Percentiles rank a stretch among this genome's conserved stretches.
Evolutionary conservation across 2,113 vertebrate genomes (phyloP).

Genomic region (Nymphicus hollandicus): DNA sequence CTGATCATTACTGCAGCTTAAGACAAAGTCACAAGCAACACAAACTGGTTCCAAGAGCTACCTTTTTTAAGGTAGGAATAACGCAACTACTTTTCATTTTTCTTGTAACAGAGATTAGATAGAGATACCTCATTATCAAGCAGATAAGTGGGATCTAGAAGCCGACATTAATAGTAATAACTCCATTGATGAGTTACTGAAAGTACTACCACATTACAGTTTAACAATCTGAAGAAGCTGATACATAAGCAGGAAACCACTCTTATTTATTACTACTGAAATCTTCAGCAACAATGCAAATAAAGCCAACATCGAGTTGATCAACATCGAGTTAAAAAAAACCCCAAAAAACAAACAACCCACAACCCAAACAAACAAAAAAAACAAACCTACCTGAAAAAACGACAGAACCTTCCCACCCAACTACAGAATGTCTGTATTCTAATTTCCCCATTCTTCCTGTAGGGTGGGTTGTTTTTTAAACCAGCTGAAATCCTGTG

Average conservation of each 20-base stretch:
- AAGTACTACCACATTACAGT: background rate
- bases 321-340: background rate
- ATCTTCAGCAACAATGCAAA: background rate
- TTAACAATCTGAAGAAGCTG: background rate
- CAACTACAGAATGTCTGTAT: background rate
- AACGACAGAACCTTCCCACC: too few relatives aligned
- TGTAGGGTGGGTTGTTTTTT: background rate
- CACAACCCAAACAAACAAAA: background rate
- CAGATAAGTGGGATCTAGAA: background rate
- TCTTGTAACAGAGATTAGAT: background rate
- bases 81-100: background rate
- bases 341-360: background rate
- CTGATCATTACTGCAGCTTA: background rate
- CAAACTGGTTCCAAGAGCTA: background rate
- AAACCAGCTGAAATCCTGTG: background rate
- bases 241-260: background rate
- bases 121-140: background rate
- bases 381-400: background rate
- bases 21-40: background rate
- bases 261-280: background rate
- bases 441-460: background rate
- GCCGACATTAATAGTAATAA: background rate
- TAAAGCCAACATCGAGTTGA: background rate
- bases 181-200: background rate
- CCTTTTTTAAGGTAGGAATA: background rate